Percentiles rank a stretch among this genome's conserved stretches.
phyloP scores from a whole-genome alignment of 2,888 invertebrate genomes.

The Cylindroiulus punctatus region DNA sequence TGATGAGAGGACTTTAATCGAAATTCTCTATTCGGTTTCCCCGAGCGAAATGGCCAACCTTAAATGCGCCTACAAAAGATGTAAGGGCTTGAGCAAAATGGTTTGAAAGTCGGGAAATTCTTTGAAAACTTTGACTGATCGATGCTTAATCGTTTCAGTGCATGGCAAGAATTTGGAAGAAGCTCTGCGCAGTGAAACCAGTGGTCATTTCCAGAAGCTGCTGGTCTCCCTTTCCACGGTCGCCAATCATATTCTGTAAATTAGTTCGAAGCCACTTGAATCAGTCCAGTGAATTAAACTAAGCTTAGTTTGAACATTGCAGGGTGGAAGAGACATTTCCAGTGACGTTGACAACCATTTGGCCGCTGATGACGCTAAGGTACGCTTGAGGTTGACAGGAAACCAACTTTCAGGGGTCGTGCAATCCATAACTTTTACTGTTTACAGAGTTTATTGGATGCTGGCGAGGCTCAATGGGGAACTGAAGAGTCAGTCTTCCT shows the following conservation, averaged over 20 bases:
- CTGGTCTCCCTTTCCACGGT: conserved; percentile 85
- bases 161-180: conserved; percentile 82
- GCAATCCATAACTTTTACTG: too few species aligned
- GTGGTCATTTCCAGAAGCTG: conserved; percentile 89
- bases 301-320: conserved; percentile 52
- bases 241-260: conserved; percentile 61
- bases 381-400: conserved; percentile 62
- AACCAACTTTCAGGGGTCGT: not conserved
- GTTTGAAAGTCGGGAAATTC: not conserved
- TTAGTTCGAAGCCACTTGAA: not conserved
- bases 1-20: conserved; percentile 85
- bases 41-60: conserved; percentile 77
- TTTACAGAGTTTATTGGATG: conserved; percentile 56
- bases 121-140: conserved; percentile 53
- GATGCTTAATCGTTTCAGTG: conserved; percentile 71
- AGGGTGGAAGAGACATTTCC: conserved; percentile 83
- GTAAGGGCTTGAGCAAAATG: not conserved
- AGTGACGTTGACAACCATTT: conserved; percentile 75
- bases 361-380: conserved; percentile 85
- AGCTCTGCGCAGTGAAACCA: conserved; percentile 86
- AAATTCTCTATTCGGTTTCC: conserved; percentile 86
- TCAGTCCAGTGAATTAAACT: not conserved
- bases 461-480: conserved; percentile 80
- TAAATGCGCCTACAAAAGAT: conserved; percentile 46
- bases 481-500: conserved; percentile 90